Evolutionary conservation across 2,888 invertebrate genomes (phyloP), one percentile per base, ranked within the genome.

Genomic region (Macropis europaea): DNA sequence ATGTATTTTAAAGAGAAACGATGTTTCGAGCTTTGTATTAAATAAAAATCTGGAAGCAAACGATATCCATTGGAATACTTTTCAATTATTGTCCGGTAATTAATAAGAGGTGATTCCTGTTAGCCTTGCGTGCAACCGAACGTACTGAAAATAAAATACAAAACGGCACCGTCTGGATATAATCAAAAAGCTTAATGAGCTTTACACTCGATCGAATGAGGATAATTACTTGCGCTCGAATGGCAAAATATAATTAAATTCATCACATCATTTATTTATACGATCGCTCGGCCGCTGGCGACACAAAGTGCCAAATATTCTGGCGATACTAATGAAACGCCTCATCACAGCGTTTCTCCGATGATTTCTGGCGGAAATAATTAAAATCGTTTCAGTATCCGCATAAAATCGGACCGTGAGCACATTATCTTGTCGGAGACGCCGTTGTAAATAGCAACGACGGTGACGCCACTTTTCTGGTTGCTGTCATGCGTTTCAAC

Each of bases 311-410:
- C n/a, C n/a, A n/a, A n/a, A n/a, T n/a, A n/a, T n/a, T n/a, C n/a
- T n/a, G n/a, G n/a, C n/a, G n/a, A n/a, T n/a, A n/a, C n/a, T n/a
- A n/a, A n/a, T n/a, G n/a, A n/a, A n/a, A n/a, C n/a, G n/a, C 5
- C 13, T 40, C 36, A 40, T 54, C 7, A n/a, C n/a, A n/a, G 38
- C 53, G 52, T 56, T 32, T 22, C 36, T 38, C 40, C 22, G 34
- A 28, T 56, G 60, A 76, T 72, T 62, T 36, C 53, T 38, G 17
- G 26, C 4, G 1, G 26, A 57, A 63, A 67, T 77, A 57, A 64
- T 63, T 63, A 77, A 59, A 63, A 71, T 68, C 68, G 50, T 11
- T 57, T 45, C 59, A 73, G 64, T 75, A 68, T 68, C n/a, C n/a
- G n/a, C n/a, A 63, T 61, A 64, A 75, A 76, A 53, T 15, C 45